Evolutionary conservation across 2,888 invertebrate genomes (phyloP), one percentile per base, ranked within the genome.

Genomic region (Hyposoter didymator): DNA sequence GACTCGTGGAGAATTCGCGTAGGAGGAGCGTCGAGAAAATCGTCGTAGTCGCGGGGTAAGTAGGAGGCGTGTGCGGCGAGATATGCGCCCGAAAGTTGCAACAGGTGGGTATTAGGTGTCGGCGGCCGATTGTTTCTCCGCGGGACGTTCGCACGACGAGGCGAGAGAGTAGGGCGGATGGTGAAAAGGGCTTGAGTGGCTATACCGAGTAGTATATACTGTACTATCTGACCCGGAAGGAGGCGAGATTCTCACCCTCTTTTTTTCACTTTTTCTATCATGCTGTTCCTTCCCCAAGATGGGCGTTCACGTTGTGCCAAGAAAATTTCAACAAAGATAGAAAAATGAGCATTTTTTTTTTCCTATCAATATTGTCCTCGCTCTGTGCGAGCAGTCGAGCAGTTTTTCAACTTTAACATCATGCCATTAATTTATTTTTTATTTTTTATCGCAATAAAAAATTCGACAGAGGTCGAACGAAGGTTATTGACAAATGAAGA

Each of bases 41-140:
- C 19, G 49, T 67, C 67, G 49, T 67, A 52, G 45, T 35, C 45
- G 67, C 45, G 59, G 67, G 39, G 67, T 45, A 73, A 69, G 78
- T 82, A 83, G 72, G 64, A 80, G 47, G 84, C 78, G 82, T 66
- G 84, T 79, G 85, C 82, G 75, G 28, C 59, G 76, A 84, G 85
- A 84, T 83, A 87, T 87, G 85, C 86, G 88, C 84, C 87, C 84
- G 87, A 84, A 85, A 86, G 69, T 87, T 86, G 88, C 88, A 88
- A 88, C 88, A 88, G 88, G 88, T 88, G 88, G 88, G 88, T 87
- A 88, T 88, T 88, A 87, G 88, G 88, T 87, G 88, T 87, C 84
- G 87, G 84, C 79, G 79, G 81, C 81, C 87, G 87, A 88, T 88
- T 88, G 88, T 88, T 88, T 88, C 87, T 86, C 88, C 73, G 84